Evolutionary conservation across 2,113 vertebrate genomes (phyloP).

Genomic region (Pachypanchax playfairii): DNA sequence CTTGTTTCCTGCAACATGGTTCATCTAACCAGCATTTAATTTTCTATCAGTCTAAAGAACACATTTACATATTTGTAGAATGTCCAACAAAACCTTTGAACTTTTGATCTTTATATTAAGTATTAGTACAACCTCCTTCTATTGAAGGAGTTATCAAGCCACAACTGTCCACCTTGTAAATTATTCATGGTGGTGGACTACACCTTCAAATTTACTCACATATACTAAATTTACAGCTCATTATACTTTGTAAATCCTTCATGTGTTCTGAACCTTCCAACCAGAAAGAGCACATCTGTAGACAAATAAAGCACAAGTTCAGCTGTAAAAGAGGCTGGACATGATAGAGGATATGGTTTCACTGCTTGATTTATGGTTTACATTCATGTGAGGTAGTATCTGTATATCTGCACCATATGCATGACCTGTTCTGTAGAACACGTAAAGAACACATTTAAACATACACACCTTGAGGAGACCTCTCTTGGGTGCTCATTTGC

Average conservation of each 20-base stretch:
- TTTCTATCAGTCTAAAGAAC: too few species aligned
- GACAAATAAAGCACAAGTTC: background rate
- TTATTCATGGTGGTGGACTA: too few species aligned
- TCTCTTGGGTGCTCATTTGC: constrained; percentile 23
- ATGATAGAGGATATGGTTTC: background rate
- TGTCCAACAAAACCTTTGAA: too few species aligned
- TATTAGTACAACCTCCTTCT: too few species aligned
- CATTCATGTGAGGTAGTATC: background rate
- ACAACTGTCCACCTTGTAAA: too few species aligned
- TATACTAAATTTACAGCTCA: background rate
- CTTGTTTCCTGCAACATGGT: too few species aligned
- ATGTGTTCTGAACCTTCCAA: background rate
- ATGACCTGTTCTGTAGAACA: constrained; percentile 5
- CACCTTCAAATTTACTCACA: too few species aligned
- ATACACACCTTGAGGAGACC: constrained; percentile 7
- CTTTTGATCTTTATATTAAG: too few species aligned
- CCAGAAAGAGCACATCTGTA: background rate
- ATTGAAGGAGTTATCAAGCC: too few species aligned
- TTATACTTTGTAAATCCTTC: background rate
- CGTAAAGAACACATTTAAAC: constrained; percentile 1
- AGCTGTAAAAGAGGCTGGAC: background rate
- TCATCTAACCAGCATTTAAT: too few species aligned
- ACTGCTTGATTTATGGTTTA: constrained; percentile 8
- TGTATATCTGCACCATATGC: too few species aligned
- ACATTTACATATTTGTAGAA: too few species aligned